phyloP scores from a whole-genome alignment of 2,888 invertebrate species.

The Pheosia tremula region DNA sequence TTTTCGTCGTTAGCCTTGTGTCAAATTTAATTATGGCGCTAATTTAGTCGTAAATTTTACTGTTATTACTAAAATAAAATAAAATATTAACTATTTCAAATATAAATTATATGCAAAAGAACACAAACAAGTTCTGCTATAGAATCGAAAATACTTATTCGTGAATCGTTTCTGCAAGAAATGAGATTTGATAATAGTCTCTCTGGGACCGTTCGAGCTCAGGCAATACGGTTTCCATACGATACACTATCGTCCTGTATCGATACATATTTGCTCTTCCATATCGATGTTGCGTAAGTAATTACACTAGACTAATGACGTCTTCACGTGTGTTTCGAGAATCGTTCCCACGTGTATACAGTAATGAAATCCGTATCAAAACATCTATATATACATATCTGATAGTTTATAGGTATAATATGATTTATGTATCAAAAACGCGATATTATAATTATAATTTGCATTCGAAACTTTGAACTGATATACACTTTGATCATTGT shows the following conservation, averaged over 20 bases:
- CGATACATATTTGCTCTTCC: constrained; percentile 55
- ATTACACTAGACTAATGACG: constrained; percentile 65
- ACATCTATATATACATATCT: constrained; percentile 5
- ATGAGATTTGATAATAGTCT: constrained; percentile 66
- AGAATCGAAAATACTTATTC: constrained; percentile 53
- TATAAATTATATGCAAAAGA: constrained; percentile 24
- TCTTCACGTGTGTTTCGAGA: constrained; percentile 43
- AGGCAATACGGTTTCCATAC: constrained; percentile 65
- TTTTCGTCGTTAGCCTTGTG: too few relatives aligned
- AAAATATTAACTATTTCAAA: too few relatives aligned
- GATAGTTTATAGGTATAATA: neutral
- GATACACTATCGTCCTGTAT: constrained; percentile 48
- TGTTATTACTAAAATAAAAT: too few relatives aligned
- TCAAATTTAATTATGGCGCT: too few relatives aligned
- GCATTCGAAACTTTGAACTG: too few relatives aligned
- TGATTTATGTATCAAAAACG: neutral
- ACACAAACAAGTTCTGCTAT: constrained; percentile 35
- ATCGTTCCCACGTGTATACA: constrained; percentile 44
- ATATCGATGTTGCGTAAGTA: constrained; percentile 57
- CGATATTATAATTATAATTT: neutral
- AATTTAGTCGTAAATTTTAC: too few relatives aligned
- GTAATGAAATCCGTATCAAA: constrained; percentile 37
- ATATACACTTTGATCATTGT: too few relatives aligned
- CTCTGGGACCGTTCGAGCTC: constrained; percentile 57
- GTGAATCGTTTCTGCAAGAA: constrained; percentile 53